Evolutionary conservation across 2,797 vertebrate genomes (phyloP).

Genomic region (Xenopus petersii): DNA sequence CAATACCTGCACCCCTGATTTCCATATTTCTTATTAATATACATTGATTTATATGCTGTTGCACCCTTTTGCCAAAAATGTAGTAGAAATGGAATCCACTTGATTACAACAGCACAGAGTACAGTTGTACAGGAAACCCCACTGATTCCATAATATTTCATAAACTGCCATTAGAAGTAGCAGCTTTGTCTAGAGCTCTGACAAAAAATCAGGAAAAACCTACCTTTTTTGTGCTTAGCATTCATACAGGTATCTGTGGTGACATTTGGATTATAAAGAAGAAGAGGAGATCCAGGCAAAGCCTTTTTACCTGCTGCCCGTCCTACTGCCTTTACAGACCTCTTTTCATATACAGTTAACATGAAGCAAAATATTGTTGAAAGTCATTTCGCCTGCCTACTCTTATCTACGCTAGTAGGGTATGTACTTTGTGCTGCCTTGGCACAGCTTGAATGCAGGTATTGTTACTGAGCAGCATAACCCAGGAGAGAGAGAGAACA

Average conservation of each 20-base stretch:
- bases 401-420: slow-evolving; percentile 60
- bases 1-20: too few relatives aligned
- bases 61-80: too few relatives aligned
- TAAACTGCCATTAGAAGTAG: too few relatives aligned
- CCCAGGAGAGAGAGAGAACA: slow-evolving; percentile 56
- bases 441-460: slow-evolving; percentile 64
- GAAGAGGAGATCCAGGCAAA: slow-evolving; percentile 4
- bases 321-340: slow-evolving; percentile 36
- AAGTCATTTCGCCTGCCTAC: slow-evolving; percentile 55
- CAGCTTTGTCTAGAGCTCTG: too few relatives aligned
- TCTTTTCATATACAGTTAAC: slow-evolving; percentile 51
- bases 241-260: slow-evolving; percentile 10
- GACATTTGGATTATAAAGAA: slow-evolving; percentile 3
- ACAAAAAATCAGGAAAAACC: slow-evolving; percentile 2
- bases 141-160: too few relatives aligned
- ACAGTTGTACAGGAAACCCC: too few relatives aligned
- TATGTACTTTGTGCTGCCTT: slow-evolving; percentile 49
- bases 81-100: too few relatives aligned
- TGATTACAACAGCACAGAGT: too few relatives aligned
- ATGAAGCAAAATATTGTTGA: slow-evolving; percentile 57
- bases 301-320: slow-evolving; percentile 16
- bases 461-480: slow-evolving; percentile 61
- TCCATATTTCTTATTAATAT: too few relatives aligned
- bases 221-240: slow-evolving; percentile 14
- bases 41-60: too few relatives aligned